Conservation (phyloP, 2,888 invertebrate genomes). For the Torymus tubicola region DNA sequence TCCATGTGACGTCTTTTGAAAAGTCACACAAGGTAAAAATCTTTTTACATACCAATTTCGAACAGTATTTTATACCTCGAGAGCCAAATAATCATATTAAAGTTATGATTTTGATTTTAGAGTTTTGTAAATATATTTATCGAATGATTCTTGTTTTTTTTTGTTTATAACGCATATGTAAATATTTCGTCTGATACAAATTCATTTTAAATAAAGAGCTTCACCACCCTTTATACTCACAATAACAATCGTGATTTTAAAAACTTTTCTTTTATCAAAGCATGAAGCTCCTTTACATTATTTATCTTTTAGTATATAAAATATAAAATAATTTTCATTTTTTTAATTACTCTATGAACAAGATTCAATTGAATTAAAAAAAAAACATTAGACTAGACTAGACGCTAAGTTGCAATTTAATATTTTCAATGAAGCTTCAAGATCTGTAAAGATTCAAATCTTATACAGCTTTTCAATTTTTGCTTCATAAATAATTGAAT, state of each 20-base stretch:
- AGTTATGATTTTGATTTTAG: too few relatives aligned
- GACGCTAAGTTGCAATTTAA: constrained; percentile 52
- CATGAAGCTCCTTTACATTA: constrained; percentile 34
- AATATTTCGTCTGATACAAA: constrained; percentile 35
- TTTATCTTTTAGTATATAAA: constrained; percentile 56
- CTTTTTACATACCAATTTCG: too few relatives aligned
- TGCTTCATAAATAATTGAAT: constrained; percentile 43
- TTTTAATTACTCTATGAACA: constrained; percentile 53
- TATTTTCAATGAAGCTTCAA: constrained; percentile 14
- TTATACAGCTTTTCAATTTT: constrained; percentile 24
- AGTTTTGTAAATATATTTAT: too few relatives aligned
- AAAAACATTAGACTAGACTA: constrained; percentile 59
- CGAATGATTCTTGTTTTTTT: too few relatives aligned
- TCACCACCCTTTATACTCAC: constrained; percentile 16
- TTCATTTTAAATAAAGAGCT: constrained; percentile 35
- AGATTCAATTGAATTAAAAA: constrained; percentile 52
- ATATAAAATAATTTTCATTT: constrained; percentile 55
- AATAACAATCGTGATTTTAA: constrained; percentile 40
- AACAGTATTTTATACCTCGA: too few relatives aligned
- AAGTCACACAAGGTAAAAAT: too few relatives aligned
- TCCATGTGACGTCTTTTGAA: too few relatives aligned
- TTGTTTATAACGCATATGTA: constrained; percentile 19
- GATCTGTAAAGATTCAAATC: constrained; percentile 24
- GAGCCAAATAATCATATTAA: too few relatives aligned
- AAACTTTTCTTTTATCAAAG: constrained; percentile 30